A percentile compares a stretch with the other conserved stretches of the same genome.
Conservation (phyloP, 1,140 invertebrate species). For the Heliothis subflexa region DNA sequence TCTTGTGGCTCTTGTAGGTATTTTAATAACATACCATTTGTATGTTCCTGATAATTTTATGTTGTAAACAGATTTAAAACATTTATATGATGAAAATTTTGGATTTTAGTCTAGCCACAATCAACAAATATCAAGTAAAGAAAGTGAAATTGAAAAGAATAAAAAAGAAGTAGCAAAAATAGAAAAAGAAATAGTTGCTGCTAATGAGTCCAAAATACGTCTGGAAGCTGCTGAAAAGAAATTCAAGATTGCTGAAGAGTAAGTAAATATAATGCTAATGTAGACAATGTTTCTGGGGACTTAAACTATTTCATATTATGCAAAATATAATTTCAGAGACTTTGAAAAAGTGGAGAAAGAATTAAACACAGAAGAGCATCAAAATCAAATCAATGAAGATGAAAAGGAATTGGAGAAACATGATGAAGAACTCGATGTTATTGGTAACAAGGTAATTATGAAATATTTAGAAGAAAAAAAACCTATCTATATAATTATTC, state of each 20-base stretch:
- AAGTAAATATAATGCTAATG: conserved; percentile 57
- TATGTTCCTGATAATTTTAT: background rate
- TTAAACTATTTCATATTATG: conserved; percentile 17
- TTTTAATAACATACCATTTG: background rate
- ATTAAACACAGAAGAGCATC: conserved; percentile 82
- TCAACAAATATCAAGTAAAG: conserved; percentile 82
- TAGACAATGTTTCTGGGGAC: background rate
- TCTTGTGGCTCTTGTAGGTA: conserved; percentile 72
- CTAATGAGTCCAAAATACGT: conserved; percentile 81
- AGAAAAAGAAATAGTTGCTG: conserved; percentile 76
- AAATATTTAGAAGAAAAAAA: background rate
- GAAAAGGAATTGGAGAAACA: conserved; percentile 81
- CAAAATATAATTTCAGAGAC: conserved; percentile 61
- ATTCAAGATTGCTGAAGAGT: conserved; percentile 85
- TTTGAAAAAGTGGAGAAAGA: conserved; percentile 76
- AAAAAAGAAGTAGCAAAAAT: conserved; percentile 74
- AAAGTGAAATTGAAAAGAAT: conserved; percentile 70
- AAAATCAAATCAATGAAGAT: conserved; percentile 84
- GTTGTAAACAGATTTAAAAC: background rate
- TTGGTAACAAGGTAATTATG: conserved; percentile 80
- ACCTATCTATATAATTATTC: conserved; percentile 7
- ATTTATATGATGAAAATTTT: background rate
- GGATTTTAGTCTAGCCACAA: conserved; percentile 76
- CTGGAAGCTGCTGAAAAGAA: conserved; percentile 84
- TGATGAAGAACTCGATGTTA: conserved; percentile 84